These are phyloP conservation scores for Himalopsyche tibetana DNA, from an alignment of 2,888 invertebrate species.

Conservation along the genomic window DNA sequence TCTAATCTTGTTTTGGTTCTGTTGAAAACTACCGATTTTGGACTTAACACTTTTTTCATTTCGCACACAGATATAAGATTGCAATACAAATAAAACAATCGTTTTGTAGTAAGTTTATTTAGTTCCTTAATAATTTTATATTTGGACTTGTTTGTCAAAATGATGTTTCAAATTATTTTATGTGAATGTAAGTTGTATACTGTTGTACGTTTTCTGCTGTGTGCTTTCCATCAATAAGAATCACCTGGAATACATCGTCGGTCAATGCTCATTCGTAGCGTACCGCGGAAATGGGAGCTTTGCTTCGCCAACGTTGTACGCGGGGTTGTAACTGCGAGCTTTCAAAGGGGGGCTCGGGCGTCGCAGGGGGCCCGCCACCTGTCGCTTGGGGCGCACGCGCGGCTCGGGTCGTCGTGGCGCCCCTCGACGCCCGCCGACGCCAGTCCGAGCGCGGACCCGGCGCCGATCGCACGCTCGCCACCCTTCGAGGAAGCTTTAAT, in stretches of 20 bases:
- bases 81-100: too few species aligned
- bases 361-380: conserved; percentile 59
- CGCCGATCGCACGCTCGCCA: conserved; percentile 72
- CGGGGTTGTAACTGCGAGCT: conserved; percentile 45
- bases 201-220: background rate
- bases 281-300: conserved; percentile 34
- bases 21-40: too few species aligned
- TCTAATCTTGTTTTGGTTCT: too few species aligned
- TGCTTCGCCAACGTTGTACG: conserved; percentile 34
- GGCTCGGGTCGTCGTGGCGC: conserved; percentile 52
- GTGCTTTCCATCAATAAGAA: background rate
- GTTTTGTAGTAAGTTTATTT: too few species aligned
- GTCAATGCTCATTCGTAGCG: conserved; percentile 17
- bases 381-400: conserved; percentile 65
- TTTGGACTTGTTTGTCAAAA: too few species aligned
- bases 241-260: background rate
- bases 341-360: conserved; percentile 50
- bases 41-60: too few species aligned
- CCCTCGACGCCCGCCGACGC: conserved; percentile 53
- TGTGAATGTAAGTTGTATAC: too few species aligned
- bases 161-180: too few species aligned
- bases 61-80: too few species aligned
- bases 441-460: conserved; percentile 76
- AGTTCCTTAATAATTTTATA: too few species aligned
- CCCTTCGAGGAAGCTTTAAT: conserved; percentile 68